phyloP scores from a whole-genome alignment of 2,797 vertebrate genomes.

The Somateria mollissima region DNA sequence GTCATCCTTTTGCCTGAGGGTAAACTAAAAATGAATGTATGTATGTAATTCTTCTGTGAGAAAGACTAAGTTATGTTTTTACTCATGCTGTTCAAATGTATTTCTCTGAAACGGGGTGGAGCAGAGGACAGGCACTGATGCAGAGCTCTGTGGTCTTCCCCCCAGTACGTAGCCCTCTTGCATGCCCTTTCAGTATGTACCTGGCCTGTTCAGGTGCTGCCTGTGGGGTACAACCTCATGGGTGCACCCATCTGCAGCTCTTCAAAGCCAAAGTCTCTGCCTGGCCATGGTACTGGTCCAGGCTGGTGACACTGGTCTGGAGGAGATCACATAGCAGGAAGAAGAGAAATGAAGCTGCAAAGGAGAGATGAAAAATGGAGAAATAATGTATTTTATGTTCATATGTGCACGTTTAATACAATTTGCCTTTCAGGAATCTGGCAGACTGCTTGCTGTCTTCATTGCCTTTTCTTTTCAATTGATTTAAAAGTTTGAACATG shows the following conservation, averaged over 20 bases:
- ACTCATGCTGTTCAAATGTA: background rate
- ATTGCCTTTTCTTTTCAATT: background rate
- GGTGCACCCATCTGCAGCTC: background rate
- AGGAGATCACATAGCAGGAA: background rate
- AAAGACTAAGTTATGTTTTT: background rate
- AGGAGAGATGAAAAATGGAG: background rate
- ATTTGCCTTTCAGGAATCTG: background rate
- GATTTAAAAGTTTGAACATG: slow-evolving; percentile 9
- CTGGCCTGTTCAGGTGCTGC: background rate
- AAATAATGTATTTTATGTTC: background rate
- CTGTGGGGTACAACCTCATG: background rate
- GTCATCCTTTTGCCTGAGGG: background rate
- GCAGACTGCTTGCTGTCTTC: background rate
- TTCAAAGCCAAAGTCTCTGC: fast-evolving
- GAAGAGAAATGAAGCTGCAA: background rate
- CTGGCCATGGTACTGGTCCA: background rate
- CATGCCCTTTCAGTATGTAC: fast-evolving
- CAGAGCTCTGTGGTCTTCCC: background rate
- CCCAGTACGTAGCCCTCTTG: fast-evolving
- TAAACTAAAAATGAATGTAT: background rate
- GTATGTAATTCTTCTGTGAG: background rate
- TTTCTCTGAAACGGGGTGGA: background rate
- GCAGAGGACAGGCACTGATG: background rate
- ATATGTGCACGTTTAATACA: background rate
- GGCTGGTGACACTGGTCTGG: background rate